phyloP scores from a whole-genome alignment of 2,888 invertebrate species.

The Drosophila picticornis region DNA sequence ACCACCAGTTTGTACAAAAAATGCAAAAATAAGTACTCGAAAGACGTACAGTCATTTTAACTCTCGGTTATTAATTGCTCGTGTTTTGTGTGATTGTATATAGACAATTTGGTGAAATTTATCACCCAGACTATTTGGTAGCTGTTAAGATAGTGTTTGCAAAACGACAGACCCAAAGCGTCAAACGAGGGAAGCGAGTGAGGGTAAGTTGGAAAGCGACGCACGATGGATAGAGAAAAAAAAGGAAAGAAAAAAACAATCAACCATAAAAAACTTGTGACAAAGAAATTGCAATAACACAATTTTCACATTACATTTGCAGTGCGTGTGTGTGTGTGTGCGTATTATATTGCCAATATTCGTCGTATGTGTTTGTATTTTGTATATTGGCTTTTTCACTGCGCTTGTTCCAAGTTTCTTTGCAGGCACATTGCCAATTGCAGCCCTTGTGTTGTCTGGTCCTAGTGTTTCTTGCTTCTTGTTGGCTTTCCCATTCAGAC shows the following conservation, averaged over 20 bases:
- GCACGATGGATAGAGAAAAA: slow-evolving; percentile 51
- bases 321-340: not conserved
- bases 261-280: slow-evolving; percentile 42
- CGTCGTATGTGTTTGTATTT: slow-evolving; percentile 22
- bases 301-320: slow-evolving; percentile 32
- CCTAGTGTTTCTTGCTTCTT: slow-evolving; percentile 21
- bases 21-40: slow-evolving; percentile 52
- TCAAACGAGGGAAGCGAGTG: slow-evolving; percentile 16
- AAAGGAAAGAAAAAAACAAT: slow-evolving; percentile 46
- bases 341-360: slow-evolving; percentile 28
- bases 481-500: slow-evolving; percentile 42
- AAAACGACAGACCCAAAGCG: not conserved
- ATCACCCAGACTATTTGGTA: slow-evolving; percentile 14
- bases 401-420: slow-evolving; percentile 28
- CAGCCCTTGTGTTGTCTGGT: slow-evolving; percentile 40
- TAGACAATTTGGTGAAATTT: slow-evolving; percentile 16
- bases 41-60: slow-evolving; percentile 57
- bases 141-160: slow-evolving; percentile 29
- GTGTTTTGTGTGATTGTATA: slow-evolving; percentile 51
- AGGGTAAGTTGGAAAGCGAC: slow-evolving; percentile 61
- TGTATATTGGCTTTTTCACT: slow-evolving; percentile 46
- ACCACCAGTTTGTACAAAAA: slow-evolving; percentile 51
- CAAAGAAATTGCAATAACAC: slow-evolving; percentile 44
- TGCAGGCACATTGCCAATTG: slow-evolving; percentile 58
- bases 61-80: slow-evolving; percentile 52